Base-by-base conservation (phyloP, 2,113 vertebrate genomes). In the Stictonetta naevosa region DNA sequence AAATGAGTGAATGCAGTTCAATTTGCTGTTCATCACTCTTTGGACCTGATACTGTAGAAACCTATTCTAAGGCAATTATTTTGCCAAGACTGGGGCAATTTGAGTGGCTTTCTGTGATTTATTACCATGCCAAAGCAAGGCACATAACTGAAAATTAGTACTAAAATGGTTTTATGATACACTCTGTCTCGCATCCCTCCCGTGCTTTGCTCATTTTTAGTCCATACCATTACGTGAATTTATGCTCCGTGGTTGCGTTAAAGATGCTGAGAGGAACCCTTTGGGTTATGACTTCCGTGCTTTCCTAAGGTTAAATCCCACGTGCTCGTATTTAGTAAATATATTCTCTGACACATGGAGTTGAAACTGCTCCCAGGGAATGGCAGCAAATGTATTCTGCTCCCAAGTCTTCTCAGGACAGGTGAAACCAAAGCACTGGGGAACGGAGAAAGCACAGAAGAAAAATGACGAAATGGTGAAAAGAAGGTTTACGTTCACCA, bases 81-180 rank as follows among this genome's bases (percentile, higher is more conserved):
- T 62, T 68, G 25, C 78, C 52, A 48, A 17, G 36, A 29, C 1
- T n/a, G 68, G 68, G 83, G 48, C 42, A 55, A 25, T 5, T 50
- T 15, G 60, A 64, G 62, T 25, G 42, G 40, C 72, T 79, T 48
- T 13, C 44, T 33, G 60, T 93, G 93, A 86, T 92, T 92, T 95
- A 82, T 93, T 34, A 25, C 74, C 29, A 4, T 55, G 90, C 69
- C 83, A 91, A 78, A 87, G 58, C 28, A 29, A 83, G 42, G 8
- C 19, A 63, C 23, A 4, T 18, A 50, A 55, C n/a, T 52, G 58
- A 73, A 90, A 87, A 92, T 88, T 23, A 48, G 22, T 21, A 11
- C 53, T 84, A 16, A 83, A 83, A 58, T 34, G 25, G 12, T 25
- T 95, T 85, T n/a, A 13, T 58, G 38, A 29, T 22, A 2, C 5